Conservation (phyloP, 2,113 vertebrate genomes). For the Fulmarus glacialis region DNA sequence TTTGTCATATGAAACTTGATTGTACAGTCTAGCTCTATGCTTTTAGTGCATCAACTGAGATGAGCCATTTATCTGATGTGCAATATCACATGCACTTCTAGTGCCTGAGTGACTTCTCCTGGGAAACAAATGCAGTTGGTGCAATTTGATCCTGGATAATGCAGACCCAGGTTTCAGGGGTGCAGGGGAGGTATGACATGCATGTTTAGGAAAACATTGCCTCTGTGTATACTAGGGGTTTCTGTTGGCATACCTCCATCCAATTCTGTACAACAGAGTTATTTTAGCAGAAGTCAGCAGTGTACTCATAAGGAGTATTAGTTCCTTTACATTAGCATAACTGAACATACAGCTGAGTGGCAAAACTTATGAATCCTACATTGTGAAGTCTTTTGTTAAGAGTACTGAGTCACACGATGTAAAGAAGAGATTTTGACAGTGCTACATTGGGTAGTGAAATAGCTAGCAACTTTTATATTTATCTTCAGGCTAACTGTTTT, state of each 20-base stretch:
- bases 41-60: background rate
- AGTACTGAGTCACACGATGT: background rate
- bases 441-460: background rate
- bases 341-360: background rate
- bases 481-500: background rate
- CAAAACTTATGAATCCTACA: background rate
- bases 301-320: background rate
- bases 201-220: background rate
- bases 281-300: background rate
- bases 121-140: background rate
- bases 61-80: background rate
- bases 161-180: background rate
- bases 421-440: background rate
- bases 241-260: background rate
- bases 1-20: background rate
- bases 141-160: background rate
- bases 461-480: background rate
- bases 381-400: background rate
- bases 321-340: background rate
- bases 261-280: background rate
- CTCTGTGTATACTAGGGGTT: background rate
- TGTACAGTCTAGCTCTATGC: background rate
- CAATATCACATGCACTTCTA: background rate
- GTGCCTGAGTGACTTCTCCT: background rate
- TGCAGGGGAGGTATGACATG: background rate